phyloP scores from a whole-genome alignment of 2,113 vertebrate species.

The Chrysemys picta region DNA sequence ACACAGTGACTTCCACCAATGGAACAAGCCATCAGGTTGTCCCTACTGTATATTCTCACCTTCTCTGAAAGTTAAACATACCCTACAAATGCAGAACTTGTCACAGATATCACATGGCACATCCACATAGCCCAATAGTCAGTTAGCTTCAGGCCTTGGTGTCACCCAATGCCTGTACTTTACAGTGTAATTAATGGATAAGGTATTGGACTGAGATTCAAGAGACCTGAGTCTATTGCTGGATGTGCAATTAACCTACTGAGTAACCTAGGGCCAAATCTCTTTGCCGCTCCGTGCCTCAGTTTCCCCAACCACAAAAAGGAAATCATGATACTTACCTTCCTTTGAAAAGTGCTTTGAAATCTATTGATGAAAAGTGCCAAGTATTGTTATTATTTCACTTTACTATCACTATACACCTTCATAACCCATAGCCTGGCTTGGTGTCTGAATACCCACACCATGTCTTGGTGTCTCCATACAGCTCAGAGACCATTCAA shows the following conservation, averaged over 20 bases:
- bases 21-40: neutral
- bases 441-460: neutral
- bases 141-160: neutral
- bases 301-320: neutral
- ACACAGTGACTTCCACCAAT: neutral
- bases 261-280: neutral
- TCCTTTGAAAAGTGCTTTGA: neutral
- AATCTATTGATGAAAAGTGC: neutral
- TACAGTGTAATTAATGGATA: neutral
- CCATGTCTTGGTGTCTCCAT: no score
- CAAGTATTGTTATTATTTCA: neutral
- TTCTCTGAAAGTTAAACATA: neutral
- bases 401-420: neutral
- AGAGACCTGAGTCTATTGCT: neutral
- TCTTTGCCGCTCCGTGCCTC: neutral
- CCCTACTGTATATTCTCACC: neutral
- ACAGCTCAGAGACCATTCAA: rapidly evolving
- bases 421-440: neutral
- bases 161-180: neutral
- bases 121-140: neutral
- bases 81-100: neutral
- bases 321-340: neutral
- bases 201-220: neutral
- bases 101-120: neutral
- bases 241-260: neutral